Conservation (phyloP, 1,140 invertebrate species). For the Charaxes varanes region DNA sequence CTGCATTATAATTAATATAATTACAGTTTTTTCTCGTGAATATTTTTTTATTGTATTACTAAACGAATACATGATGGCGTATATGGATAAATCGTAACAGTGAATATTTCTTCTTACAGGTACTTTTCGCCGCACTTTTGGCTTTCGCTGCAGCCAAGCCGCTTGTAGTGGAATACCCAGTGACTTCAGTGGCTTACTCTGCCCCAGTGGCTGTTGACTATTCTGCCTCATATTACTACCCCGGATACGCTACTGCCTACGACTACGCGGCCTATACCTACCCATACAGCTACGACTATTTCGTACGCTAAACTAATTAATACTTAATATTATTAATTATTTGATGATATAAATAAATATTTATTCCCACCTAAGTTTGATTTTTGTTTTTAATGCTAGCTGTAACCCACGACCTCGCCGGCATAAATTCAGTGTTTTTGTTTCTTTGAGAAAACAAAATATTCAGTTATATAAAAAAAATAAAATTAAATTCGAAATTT, state of each 20-base stretch:
- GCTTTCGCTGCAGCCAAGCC: conserved; percentile 71
- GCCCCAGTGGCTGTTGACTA: conserved; percentile 51
- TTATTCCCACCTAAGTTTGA: conserved; percentile 7
- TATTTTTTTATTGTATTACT: no score
- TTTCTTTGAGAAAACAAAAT: no score
- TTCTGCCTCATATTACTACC: conserved; percentile 45
- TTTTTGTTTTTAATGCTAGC: neutral
- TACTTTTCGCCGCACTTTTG: conserved; percentile 68
- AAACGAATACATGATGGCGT: no score
- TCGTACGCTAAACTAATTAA: conserved; percentile 26
- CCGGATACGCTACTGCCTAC: conserved; percentile 38
- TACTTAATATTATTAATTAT: neutral
- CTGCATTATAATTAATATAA: no score
- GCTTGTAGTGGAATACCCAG: conserved; percentile 53
- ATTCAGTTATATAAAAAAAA: no score
- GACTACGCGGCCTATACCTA: conserved; percentile 46
- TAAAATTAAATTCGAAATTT: no score
- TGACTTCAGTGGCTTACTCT: conserved; percentile 37
- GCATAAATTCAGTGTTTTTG: no score
- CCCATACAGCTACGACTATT: conserved; percentile 39
- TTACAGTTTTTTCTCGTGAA: no score
- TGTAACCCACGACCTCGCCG: no score
- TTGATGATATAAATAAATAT: conserved; percentile 10
- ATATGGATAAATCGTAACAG: no score
- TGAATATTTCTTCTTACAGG: conserved; percentile 44